Evolutionary conservation across 1,140 invertebrate species (phyloP), one percentile per base, ranked within the genome.

Genomic region (Prorops nasuta): DNA sequence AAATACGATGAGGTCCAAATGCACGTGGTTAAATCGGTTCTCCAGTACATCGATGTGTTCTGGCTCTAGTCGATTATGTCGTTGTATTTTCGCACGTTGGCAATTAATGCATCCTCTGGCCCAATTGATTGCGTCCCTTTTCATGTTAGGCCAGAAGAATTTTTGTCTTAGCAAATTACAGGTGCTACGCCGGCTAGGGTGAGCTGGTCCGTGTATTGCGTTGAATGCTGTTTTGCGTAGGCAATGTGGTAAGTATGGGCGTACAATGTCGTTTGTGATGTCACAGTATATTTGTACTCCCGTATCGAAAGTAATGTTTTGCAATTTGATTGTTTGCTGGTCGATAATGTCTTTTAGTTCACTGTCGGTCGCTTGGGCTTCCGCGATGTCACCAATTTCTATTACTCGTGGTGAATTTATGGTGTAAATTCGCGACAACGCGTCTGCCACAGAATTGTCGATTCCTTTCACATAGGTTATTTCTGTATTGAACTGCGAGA

Each of bases 401-500:
- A 1, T 45, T 20, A 32, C 68, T 64, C 42, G 18, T 3, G 46
- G 18, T 12, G 16, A 19, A 8, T 40, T 14, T 18, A 51, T 32
- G 0, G 44, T 16, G 10, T 39, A 14, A 3, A 49, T 32, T 7
- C 64, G 48, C 0, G 54, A 64, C 0, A 64, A 24, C 3, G 59
- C 28, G 41, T 63, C 64, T 1, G 62, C 57, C 0, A 57, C 53
- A 0, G 46, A 17, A 41, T 74, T 71, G 10, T 47, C 31, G 1
- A 22, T 18, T 1, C 69, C 71, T 15, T 34, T 24, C 1, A 73
- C 47, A 42, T 74, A 61, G 20, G 37, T 55, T 12, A 74, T 62
- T 31, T 72, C 60, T 1, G 64, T 69, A 1, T 63, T 49, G 42
- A 66, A 72, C 37, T 71, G 60, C 0, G 51, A 34, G 10, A n/a